Evolutionary conservation across 2,113 vertebrate genomes (phyloP).

Genomic region (Capra hircus): DNA sequence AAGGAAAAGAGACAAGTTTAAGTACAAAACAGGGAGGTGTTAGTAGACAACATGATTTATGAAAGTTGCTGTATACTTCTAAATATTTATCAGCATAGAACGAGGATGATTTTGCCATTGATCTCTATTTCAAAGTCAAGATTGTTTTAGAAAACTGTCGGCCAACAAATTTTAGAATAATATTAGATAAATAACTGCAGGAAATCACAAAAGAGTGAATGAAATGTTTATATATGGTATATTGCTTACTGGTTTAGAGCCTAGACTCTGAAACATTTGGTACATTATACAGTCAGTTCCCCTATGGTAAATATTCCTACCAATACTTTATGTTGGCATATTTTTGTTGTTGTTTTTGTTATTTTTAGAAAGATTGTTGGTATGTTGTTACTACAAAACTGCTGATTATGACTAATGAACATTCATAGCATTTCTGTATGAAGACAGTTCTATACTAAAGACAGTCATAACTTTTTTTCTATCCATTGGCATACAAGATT

Average conservation of each 20-base stretch:
- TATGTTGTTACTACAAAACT: not conserved
- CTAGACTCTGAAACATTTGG: fast-evolving
- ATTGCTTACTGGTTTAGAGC: not conserved
- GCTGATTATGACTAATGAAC: not conserved
- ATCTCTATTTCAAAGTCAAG: not conserved
- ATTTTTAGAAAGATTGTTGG: not conserved
- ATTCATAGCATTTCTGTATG: not conserved
- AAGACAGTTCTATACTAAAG: not conserved
- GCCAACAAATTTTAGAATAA: not conserved
- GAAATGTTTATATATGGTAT: not conserved
- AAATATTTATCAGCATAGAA: not conserved
- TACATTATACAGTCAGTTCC: not conserved
- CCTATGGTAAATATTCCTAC: not conserved
- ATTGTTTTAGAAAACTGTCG: not conserved
- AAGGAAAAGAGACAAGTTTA: not conserved
- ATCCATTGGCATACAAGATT: not conserved
- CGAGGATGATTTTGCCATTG: not conserved
- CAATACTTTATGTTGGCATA: not conserved
- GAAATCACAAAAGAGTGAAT: not conserved
- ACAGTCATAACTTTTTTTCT: not conserved
- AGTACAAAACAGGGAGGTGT: not conserved
- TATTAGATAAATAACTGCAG: not conserved
- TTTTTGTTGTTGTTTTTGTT: not conserved
- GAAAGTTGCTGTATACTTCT: not conserved
- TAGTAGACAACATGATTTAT: not conserved